phyloP scores from a whole-genome alignment of 2,113 vertebrate species.

The Excalfactoria chinensis region DNA sequence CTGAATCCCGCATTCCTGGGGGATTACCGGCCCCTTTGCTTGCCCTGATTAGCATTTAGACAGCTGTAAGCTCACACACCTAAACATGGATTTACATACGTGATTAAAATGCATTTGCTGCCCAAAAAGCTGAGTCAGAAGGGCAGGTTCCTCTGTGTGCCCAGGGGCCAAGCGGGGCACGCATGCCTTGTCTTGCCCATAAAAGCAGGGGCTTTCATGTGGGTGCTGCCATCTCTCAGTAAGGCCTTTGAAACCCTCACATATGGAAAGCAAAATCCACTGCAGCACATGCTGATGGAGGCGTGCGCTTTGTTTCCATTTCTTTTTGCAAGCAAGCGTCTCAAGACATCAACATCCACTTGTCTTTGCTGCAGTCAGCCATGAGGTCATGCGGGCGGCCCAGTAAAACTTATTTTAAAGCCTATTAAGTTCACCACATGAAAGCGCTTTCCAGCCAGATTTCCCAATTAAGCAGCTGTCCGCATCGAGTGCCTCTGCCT shows the following conservation, averaged over 20 bases:
- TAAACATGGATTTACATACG: neutral
- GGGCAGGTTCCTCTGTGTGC: neutral
- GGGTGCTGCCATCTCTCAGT: neutral
- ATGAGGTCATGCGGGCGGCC: neutral
- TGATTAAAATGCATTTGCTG: neutral
- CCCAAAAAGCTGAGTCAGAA: slow-evolving; percentile 33
- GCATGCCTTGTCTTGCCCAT: neutral
- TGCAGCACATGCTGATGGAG: neutral
- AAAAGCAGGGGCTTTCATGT: neutral
- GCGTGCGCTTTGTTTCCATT: neutral
- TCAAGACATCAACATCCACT: neutral
- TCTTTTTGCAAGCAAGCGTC: neutral
- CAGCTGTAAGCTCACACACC: slow-evolving; percentile 11
- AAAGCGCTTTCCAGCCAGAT: slow-evolving; percentile 39
- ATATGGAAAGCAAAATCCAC: accelerated
- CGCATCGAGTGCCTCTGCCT: neutral
- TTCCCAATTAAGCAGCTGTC: slow-evolving; percentile 31
- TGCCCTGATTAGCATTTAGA: neutral
- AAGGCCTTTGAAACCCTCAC: neutral
- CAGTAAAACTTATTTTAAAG: slow-evolving; percentile 49
- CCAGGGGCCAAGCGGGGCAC: neutral
- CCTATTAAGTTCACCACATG: slow-evolving; percentile 55
- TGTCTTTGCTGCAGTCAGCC: neutral
- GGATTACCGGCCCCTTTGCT: slow-evolving; percentile 36
- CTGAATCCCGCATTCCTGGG: slow-evolving; percentile 40